Evolutionary conservation across 2,797 vertebrate species (phyloP), one percentile per base, ranked within the genome.

Genomic region (Typhlichthys subterraneus): DNA sequence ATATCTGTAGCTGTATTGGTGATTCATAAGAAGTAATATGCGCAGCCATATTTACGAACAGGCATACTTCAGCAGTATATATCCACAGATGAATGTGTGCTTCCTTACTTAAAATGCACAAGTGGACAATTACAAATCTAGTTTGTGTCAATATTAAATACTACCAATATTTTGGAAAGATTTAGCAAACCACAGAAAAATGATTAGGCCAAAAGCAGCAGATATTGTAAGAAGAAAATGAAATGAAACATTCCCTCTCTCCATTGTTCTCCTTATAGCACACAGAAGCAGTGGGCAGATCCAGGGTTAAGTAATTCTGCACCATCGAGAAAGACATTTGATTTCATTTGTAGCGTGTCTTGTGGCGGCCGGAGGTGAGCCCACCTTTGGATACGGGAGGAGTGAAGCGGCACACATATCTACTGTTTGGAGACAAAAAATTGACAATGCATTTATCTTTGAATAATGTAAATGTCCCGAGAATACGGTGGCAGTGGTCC

Each of bases 381-480:
- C 88, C 89, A 93, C 91, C 92, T 93, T 92, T 92, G 90, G 91
- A 90, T 89, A 88, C 86, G 2, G 85, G 85, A 90, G 90, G 90
- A 91, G 88, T 81, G 87, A 87, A 92, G 90, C 85, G 80, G 88
- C 87, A 72, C 85, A 83, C 88, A 88, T 91, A 91, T 91, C 93
- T 92, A 90, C 87, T 89, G 91, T 84, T 88, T 80, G 88, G 92
- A 93, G 93, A 93, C 89, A 91, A 82, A 88, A 89, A 92, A 93
- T 93, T 94, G 93, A 93, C 93, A 94, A 93, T 89, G 91, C 93
- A 94, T 94, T 94, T 94, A 94, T 94, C 93, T 94, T 93, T 92
- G 90, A 93, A 94, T 94, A 94, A 94, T 94, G 91, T 92, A 93
- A 93, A 94, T 93, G 91, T 91, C 93, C 83, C 72, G 92, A 93